phyloP scores from a whole-genome alignment of 2,797 vertebrate species.

The Gallirallus australis region DNA sequence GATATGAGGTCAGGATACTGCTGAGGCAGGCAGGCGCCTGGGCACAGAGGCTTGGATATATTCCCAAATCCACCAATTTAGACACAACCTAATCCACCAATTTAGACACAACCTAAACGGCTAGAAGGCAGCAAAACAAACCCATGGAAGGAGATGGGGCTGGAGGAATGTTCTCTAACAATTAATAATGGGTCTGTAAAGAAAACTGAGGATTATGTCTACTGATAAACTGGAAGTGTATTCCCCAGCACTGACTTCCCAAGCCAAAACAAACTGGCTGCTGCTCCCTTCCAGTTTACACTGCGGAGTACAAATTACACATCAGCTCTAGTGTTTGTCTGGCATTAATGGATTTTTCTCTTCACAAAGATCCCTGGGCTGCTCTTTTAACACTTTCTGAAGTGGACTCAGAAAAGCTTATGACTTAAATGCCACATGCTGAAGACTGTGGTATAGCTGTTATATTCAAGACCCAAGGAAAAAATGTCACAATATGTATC shows the following conservation, averaged over 20 bases:
- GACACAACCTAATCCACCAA: conserved; percentile 5
- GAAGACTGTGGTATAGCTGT: background rate
- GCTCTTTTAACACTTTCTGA: conserved; percentile 7
- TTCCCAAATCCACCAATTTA: conserved; percentile 50
- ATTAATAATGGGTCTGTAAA: conserved; percentile 16
- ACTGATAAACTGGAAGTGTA: conserved; percentile 23
- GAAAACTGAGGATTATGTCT: conserved; percentile 37
- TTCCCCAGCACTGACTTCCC: background rate
- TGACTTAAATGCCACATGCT: background rate
- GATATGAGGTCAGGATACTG: conserved; percentile 46
- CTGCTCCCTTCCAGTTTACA: background rate
- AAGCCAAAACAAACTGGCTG: background rate
- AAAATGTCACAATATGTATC: background rate
- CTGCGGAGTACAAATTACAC: background rate
- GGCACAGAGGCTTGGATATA: conserved; percentile 35
- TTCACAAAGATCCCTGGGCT: background rate
- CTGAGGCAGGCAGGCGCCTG: conserved; percentile 32
- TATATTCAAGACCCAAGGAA: background rate
- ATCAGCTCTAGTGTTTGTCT: background rate
- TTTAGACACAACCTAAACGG: conserved; percentile 25
- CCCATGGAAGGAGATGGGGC: background rate
- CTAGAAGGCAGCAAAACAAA: conserved; percentile 55
- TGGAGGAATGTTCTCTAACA: conserved; percentile 26
- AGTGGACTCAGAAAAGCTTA: background rate
- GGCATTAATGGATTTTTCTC: background rate